These are phyloP conservation scores for Nasonia vitripennis DNA, from an alignment of 1,140 invertebrate genomes.

Conservation along the genomic window DNA sequence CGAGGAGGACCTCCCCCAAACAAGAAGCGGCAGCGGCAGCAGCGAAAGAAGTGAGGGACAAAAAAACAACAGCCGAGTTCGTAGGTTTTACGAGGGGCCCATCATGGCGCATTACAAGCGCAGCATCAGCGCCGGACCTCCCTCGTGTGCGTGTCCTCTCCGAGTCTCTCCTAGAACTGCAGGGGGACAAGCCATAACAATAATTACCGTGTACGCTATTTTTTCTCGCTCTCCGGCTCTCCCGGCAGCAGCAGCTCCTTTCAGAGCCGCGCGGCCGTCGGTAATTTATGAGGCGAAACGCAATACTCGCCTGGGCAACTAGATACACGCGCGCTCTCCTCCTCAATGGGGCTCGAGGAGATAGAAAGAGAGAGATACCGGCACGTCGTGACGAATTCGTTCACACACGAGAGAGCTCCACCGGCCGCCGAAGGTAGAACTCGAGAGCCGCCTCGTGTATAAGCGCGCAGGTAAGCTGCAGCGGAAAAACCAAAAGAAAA, in stretches of 20 bases:
- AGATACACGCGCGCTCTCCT: slow-evolving; percentile 7
- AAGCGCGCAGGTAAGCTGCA: not conserved
- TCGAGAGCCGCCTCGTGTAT: not conserved
- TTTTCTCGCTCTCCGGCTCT: slow-evolving; percentile 23
- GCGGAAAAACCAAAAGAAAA: slow-evolving; percentile 1
- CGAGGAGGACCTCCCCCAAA: not conserved
- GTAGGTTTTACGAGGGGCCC: slow-evolving; percentile 49
- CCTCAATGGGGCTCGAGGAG: not conserved
- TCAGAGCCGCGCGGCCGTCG: not conserved
- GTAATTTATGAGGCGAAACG: slow-evolving; percentile 55
- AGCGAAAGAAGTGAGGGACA: slow-evolving; percentile 17
- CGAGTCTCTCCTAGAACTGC: not conserved
- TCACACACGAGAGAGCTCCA: slow-evolving; percentile 38
- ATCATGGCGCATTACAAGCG: slow-evolving; percentile 54
- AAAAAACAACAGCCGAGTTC: slow-evolving; percentile 44
- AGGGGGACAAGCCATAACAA: slow-evolving; percentile 45
- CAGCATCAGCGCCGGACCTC: slow-evolving; percentile 1
- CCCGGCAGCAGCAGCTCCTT: slow-evolving; percentile 20
- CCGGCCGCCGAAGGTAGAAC: not conserved
- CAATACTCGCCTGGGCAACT: not conserved
- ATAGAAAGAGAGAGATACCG: not conserved
- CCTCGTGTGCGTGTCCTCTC: slow-evolving; percentile 15
- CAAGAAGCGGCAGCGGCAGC: not conserved
- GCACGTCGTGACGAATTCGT: slow-evolving; percentile 59
- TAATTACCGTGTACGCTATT: slow-evolving; percentile 54